Base-by-base conservation (phyloP, 35 echinoderm and acorn worm species). In the Acanthaster planci region DNA sequence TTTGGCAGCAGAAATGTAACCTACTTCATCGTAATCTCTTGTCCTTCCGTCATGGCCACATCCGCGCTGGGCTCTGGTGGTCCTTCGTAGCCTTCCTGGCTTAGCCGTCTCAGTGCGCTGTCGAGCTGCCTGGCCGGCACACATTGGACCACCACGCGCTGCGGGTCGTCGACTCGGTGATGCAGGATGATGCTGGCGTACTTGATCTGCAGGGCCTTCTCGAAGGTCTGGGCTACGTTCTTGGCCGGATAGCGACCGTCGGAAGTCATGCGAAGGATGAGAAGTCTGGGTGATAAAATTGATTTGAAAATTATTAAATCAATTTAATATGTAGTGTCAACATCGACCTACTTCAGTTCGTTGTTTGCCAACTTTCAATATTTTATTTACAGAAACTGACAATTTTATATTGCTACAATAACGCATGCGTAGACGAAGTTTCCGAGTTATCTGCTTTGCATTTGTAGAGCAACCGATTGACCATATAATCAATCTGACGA, bases 21-120 rank as follows among this genome's bases (percentile, higher is more conserved):
- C 39, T 93, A 98, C 95, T 81, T 88, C 50, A 98, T 19, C 29
- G 88, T 90, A 7, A 98, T 98, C 52, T 98, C 82, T 77, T 91
- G 88, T 38, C 95, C 95, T 44, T 98, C 95, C 8, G 95, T 91
- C 88, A 98, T 86, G 2, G 91, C 84, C 76, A 98, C 67, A 55
- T 98, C 95, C 23, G 38, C 72, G 76, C 91, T 98, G 10, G 88
- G 92, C 10, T 98, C 95, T 0, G 95, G 76, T 6, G 92, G 85
- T 37, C 79, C 91, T 50, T 93, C 91, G 31, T 93, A 98, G 4
- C 86, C 92, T 19, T 93, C 91, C 1, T 86, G 64, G 21, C 51
- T 80, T 5, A 98, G 87, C 82, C 85, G 79, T 60, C 95, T 82
- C 15, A 90, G 79, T 0, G 82, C 88, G 57, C 86, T 86, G 16